Percentiles rank a stretch among this genome's conserved stretches.
These are phyloP conservation scores for Holacanthus passer DNA, from an alignment of 2,113 vertebrate species.

Conservation along the genomic window DNA sequence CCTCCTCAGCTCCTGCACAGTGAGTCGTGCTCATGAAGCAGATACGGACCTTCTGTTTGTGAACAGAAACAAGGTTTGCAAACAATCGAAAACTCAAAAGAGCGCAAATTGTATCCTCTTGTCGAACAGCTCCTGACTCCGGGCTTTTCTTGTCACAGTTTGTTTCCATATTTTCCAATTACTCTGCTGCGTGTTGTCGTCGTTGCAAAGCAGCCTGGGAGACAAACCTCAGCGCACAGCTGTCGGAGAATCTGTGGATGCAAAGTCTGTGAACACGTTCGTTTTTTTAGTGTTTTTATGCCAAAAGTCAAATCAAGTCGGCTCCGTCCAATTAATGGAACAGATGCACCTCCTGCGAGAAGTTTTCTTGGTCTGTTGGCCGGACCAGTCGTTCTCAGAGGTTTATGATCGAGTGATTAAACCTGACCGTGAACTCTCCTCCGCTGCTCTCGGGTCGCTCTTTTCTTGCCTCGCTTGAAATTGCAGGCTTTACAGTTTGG, in stretches of 20 bases:
- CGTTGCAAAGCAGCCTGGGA: conserved; percentile 13
- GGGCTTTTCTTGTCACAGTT: conserved; percentile 12
- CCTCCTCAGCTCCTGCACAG: background rate
- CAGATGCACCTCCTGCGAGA: background rate
- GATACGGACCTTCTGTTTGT: background rate
- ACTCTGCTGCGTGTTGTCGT: conserved; percentile 13
- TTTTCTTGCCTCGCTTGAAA: conserved; percentile 16
- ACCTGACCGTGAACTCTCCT: conserved; percentile 23
- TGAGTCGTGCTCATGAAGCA: background rate
- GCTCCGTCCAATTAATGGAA: conserved; percentile 1
- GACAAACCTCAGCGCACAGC: conserved; percentile 17
- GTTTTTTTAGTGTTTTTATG: background rate
- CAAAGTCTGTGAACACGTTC: background rate
- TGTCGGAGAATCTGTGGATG: conserved; percentile 11
- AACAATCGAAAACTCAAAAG: conserved; percentile 5
- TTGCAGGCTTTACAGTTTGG: conserved; percentile 11
- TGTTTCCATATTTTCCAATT: conserved; percentile 44
- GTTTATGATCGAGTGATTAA: conserved; percentile 39
- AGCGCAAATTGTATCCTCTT: conserved; percentile 15
- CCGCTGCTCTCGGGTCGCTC: conserved; percentile 13
- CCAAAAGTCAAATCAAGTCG: background rate
- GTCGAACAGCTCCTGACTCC: background rate
- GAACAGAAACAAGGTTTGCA: background rate
- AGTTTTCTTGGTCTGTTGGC: background rate
- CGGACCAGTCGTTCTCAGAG: background rate